Conservation (phyloP, 2,113 vertebrate genomes). For the Oryzias javanicus region DNA sequence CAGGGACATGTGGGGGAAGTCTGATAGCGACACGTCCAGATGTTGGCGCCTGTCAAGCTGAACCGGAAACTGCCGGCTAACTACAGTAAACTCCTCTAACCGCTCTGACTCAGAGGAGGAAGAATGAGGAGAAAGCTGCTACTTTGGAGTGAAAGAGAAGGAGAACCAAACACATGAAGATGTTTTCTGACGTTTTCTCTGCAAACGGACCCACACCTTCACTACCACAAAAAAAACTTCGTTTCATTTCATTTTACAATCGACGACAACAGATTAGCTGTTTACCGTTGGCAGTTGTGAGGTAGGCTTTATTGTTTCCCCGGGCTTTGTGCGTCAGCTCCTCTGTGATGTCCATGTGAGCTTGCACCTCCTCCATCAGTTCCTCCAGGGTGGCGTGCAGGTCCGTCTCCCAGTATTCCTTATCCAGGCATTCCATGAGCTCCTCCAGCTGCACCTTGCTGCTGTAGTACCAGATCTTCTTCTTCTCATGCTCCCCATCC, state of each 20-base stretch:
- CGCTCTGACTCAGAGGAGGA: conserved; percentile 14
- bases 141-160: background rate
- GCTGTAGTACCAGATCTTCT: conserved; percentile 97
- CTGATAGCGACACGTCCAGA: conserved; percentile 14
- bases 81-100: conserved; percentile 23
- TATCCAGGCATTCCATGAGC: conserved; percentile 86
- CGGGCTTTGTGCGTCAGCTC: conserved; percentile 95
- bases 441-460: conserved; percentile 89
- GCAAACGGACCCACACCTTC: background rate
- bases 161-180: background rate
- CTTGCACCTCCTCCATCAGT: conserved; percentile 88
- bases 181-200: background rate
- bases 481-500: conserved; percentile 88
- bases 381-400: conserved; percentile 89
- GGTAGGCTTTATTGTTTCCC: conserved; percentile 89
- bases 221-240: background rate
- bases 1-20: conserved; percentile 19
- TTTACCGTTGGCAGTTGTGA: conserved; percentile 89
- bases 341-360: conserved; percentile 95
- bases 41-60: conserved; percentile 9
- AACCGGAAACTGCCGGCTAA: conserved; percentile 25
- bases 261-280: background rate
- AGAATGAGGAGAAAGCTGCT: conserved; percentile 3
- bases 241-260: background rate
- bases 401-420: conserved; percentile 93